Conservation (phyloP, 2,797 vertebrate species). For the Ptychobarbus kaznakovi region DNA sequence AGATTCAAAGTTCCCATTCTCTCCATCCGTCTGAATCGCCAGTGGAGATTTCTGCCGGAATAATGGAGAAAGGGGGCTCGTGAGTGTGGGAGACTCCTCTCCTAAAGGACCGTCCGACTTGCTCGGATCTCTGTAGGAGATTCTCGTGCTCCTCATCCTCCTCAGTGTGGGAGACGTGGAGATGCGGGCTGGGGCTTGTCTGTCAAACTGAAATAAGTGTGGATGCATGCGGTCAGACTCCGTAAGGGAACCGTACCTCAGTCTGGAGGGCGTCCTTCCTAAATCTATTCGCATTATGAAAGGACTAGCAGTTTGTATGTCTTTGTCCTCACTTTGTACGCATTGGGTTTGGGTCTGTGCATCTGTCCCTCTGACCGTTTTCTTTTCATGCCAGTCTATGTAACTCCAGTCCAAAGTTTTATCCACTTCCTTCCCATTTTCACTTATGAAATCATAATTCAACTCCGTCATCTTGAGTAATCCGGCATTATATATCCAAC, state of each 20-base stretch:
- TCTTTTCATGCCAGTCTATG: constrained; percentile 75
- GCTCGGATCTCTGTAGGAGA: constrained; percentile 62
- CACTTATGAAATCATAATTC: constrained; percentile 70
- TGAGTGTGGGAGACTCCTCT: constrained; percentile 58
- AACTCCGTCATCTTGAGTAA: constrained; percentile 76
- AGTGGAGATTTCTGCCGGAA: constrained; percentile 73
- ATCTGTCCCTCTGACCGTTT: constrained; percentile 59
- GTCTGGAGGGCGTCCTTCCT: constrained; percentile 70
- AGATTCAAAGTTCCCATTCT: constrained; percentile 53
- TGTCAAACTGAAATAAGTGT: constrained; percentile 81
- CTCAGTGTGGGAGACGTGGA: constrained; percentile 90
- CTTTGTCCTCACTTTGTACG: constrained; percentile 66
- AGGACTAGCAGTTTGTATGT: constrained; percentile 76
- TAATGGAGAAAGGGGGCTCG: constrained; percentile 60
- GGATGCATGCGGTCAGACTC: constrained; percentile 63
- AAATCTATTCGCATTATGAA: constrained; percentile 78
- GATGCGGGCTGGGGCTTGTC: constrained; percentile 84
- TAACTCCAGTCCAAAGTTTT: constrained; percentile 76
- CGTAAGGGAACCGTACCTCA: constrained; percentile 66
- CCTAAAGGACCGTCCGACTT: constrained; percentile 69
- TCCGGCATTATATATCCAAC: constrained; percentile 72
- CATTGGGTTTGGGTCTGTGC: constrained; percentile 76
- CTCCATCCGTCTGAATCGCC: constrained; percentile 65
- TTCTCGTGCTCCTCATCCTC: constrained; percentile 79
- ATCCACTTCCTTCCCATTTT: constrained; percentile 70